A percentile compares a stretch with the other conserved stretches of the same genome.
These are phyloP conservation scores for Tamandua tetradactyla DNA, from an alignment of 2,797 vertebrate species.

Conservation along the genomic window DNA sequence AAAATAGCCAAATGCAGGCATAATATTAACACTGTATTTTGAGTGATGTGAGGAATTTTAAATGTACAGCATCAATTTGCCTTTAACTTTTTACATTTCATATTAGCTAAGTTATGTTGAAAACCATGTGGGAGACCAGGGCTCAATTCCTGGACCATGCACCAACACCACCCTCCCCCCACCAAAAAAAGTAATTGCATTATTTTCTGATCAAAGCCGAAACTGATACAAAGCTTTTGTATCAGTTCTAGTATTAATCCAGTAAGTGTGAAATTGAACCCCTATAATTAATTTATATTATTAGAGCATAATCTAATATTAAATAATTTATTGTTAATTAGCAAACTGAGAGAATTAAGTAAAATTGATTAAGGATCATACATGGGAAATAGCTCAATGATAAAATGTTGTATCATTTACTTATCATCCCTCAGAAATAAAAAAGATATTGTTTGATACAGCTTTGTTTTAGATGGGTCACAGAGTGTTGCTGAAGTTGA, in stretches of 20 bases:
- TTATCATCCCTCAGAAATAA: slow-evolving; percentile 45
- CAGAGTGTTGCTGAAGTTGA: neutral
- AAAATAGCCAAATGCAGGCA: neutral
- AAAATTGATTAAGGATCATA: slow-evolving; percentile 67
- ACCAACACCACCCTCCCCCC: no score
- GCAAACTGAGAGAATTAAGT: slow-evolving; percentile 41
- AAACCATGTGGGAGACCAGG: no score
- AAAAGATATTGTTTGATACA: neutral
- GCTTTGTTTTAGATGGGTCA: neutral
- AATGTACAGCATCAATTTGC: slow-evolving; percentile 28
- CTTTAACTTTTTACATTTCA: slow-evolving; percentile 37
- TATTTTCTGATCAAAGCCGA: slow-evolving; percentile 18
- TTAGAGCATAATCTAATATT: slow-evolving; percentile 57
- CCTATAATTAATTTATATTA: slow-evolving; percentile 7
- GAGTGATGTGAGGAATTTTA: neutral
- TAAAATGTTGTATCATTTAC: slow-evolving; percentile 66
- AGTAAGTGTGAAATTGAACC: neutral
- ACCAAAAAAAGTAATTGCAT: no score
- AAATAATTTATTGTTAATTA: slow-evolving; percentile 67
- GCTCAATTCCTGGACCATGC: no score
- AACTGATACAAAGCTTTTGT: neutral
- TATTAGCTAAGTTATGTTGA: neutral
- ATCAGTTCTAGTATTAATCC: slow-evolving; percentile 3
- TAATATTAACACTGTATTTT: neutral
- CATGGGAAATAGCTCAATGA: slow-evolving; percentile 44